A percentile compares a stretch with the other conserved stretches of the same genome.
Conservation (phyloP, 1,140 invertebrate genomes). For the Odontomachus brunneus region DNA sequence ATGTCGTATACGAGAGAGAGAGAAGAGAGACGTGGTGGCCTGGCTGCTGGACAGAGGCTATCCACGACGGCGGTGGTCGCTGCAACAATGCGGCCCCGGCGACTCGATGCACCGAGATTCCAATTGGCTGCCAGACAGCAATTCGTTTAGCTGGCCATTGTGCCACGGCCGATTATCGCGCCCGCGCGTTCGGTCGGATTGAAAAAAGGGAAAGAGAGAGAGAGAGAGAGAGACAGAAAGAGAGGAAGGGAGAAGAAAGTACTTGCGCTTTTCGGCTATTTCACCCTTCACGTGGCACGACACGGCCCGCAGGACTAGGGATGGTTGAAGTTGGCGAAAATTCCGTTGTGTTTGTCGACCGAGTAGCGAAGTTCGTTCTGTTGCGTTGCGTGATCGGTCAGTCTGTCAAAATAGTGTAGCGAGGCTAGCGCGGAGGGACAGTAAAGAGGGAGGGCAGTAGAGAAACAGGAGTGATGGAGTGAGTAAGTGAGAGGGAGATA, state of each 20-base stretch:
- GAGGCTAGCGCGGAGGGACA: background rate
- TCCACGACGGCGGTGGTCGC: slow-evolving; percentile 32
- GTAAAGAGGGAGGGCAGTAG: background rate
- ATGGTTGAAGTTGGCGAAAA: background rate
- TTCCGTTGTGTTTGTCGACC: background rate
- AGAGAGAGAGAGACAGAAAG: background rate
- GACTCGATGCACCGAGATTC: slow-evolving; percentile 49
- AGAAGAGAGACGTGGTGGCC: background rate
- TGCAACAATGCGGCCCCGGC: slow-evolving; percentile 62
- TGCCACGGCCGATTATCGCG: slow-evolving; percentile 58
- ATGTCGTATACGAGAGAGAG: no score
- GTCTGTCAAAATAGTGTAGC: slow-evolving; percentile 13
- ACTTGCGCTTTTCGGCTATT: slow-evolving; percentile 25
- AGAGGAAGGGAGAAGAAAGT: background rate
- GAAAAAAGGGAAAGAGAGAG: slow-evolving; percentile 25
- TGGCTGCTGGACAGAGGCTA: background rate
- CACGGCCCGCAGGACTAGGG: background rate
- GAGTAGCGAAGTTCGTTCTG: background rate
- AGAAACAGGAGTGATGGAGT: no score
- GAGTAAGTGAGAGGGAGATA: slow-evolving; percentile 13
- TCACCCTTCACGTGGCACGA: slow-evolving; percentile 16
- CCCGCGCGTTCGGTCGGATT: slow-evolving; percentile 10
- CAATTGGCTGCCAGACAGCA: slow-evolving; percentile 66
- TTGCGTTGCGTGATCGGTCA: slow-evolving; percentile 1
- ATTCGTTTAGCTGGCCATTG: slow-evolving; percentile 65